These are phyloP conservation scores for Calyptomena viridis DNA, from an alignment of 2,113 vertebrate genomes.

Conservation along the genomic window DNA sequence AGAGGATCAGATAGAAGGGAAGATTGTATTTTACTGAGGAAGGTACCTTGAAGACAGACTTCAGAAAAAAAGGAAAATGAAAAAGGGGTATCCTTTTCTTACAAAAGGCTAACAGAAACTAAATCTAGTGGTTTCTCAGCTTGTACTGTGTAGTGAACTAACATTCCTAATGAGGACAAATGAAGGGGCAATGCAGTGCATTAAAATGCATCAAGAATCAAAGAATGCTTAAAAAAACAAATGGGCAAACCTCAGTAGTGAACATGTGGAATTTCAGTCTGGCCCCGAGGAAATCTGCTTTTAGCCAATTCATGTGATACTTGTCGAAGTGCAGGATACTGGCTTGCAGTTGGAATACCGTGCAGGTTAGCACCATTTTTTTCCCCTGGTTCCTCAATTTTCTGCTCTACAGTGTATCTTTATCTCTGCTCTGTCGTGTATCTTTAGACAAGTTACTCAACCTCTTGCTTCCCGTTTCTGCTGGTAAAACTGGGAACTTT, in stretches of 20 bases:
- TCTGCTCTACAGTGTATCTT: neutral
- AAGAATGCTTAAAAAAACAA: neutral
- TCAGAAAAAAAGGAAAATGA: neutral
- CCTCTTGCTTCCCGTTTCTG: neutral
- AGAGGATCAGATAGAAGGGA: neutral
- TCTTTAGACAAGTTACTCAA: neutral
- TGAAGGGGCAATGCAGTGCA: accelerated
- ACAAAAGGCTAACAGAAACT: neutral
- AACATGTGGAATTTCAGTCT: neutral
- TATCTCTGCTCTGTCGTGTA: neutral
- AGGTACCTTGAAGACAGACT: neutral
- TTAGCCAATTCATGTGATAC: neutral
- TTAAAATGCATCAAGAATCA: neutral
- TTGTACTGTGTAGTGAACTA: neutral
- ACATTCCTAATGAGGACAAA: neutral
- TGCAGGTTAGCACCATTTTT: neutral
- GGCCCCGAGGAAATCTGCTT: neutral
- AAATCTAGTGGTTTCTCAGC: neutral
- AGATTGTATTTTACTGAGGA: neutral
- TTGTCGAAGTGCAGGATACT: neutral
- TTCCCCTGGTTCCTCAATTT: neutral
- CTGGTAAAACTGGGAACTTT: neutral
- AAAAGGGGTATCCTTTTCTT: neutral
- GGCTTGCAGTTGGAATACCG: neutral
- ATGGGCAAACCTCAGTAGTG: neutral